Base-by-base conservation (phyloP, 2,888 invertebrate species). In the Rhingia campestris region DNA sequence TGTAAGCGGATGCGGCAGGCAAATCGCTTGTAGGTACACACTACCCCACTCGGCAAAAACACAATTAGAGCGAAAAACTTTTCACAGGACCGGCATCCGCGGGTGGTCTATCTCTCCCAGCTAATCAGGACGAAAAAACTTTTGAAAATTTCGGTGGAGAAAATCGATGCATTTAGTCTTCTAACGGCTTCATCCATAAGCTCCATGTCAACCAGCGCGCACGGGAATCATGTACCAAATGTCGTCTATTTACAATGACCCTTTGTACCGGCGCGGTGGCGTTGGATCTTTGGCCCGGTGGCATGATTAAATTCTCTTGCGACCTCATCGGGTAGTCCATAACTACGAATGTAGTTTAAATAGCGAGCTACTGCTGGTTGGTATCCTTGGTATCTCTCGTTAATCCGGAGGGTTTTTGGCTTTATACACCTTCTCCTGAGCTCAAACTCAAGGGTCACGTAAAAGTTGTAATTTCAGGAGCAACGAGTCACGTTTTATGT, bases 401-500 rank as follows among this genome's bases (percentile, higher is more conserved):
- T 58, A n/a, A 30, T 12, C n/a, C 37, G 49, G 49, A 30, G 56
- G 56, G 61, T 56, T 14, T 74, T 35, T 32, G 14, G 30, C n/a
- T 45, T 32, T 64, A 4, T 22, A 6, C 14, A 12, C 7, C 14
- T 6, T 33, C 14, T 56, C 9, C 67, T 45, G 47, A 49, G 43
- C 7, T 9, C 45, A 30, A 53, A 43, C 59, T 59, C 37, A 35
- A 66, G 66, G 63, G 75, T 81, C 81, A 81, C 81, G 81, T 81
- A 81, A 58, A 35, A 43, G 63, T 53, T 75, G 75, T 67, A 59
- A 76, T 67, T 61, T 59, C 37, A 59, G 45, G 30, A 61, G 53
- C 30, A n/a, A 53, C 33, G 45, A 75, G 75, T 75, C 81, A 81
- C 81, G 81, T 75, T 75, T 69, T 51, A 51, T 64, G 69, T 75